Conservation (phyloP, 2,888 invertebrate species). For the Geotrupes spiniger region DNA sequence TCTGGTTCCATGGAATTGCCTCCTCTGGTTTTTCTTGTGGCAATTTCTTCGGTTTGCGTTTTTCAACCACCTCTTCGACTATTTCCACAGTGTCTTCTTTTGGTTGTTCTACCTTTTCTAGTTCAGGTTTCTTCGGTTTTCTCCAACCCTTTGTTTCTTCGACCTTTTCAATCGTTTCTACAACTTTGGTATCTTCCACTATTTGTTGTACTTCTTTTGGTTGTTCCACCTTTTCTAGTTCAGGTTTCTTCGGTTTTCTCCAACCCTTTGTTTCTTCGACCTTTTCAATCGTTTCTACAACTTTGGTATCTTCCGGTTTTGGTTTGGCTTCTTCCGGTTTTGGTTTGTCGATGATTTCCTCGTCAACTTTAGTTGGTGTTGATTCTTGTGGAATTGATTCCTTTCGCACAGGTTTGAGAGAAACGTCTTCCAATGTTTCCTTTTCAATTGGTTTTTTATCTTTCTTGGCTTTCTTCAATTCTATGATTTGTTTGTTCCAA, state of each 20-base stretch:
- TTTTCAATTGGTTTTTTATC: conserved; percentile 45
- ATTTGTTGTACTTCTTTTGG: neutral
- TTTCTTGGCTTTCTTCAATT: conserved; percentile 48
- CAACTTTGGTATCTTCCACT: conserved; percentile 31
- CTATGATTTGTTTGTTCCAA: conserved; percentile 62
- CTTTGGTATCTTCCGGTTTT: neutral
- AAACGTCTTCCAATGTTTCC: conserved; percentile 49
- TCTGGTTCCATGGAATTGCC: conserved; percentile 33
- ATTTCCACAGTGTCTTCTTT: conserved; percentile 24
- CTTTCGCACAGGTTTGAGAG: conserved; percentile 53
- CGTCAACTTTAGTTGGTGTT: conserved; percentile 17
- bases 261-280: conserved; percentile 46
- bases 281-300: conserved; percentile 32
- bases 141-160: conserved; percentile 31
- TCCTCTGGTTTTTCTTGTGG: conserved; percentile 36
- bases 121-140: conserved; percentile 24
- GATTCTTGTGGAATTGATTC: conserved; percentile 23
- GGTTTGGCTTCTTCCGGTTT: conserved; percentile 21
- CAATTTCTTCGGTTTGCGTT: conserved; percentile 26
- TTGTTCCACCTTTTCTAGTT: conserved; percentile 47
- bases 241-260: conserved; percentile 28
- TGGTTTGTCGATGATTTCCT: conserved; percentile 11
- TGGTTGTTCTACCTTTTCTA: conserved; percentile 10
- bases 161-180: conserved; percentile 32
- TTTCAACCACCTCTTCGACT: conserved; percentile 35